Conservation (phyloP, 1,140 invertebrate species). For the Cyphomyrmex costatus region DNA sequence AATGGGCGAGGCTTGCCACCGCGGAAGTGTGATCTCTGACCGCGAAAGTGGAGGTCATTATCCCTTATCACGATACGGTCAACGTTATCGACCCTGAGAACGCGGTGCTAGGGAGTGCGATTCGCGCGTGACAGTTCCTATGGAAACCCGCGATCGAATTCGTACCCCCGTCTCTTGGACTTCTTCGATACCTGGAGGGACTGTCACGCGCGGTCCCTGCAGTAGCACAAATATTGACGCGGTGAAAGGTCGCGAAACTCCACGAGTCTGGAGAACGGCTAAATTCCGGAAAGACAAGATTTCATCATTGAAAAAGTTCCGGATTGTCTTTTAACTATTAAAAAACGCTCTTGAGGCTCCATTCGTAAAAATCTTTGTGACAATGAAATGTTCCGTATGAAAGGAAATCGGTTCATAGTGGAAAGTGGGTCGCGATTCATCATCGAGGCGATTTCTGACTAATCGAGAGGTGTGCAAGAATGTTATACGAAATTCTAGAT, state of each 20-base stretch:
- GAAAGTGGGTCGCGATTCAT: not conserved
- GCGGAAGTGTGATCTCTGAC: conserved; percentile 73
- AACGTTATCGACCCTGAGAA: conserved; percentile 81
- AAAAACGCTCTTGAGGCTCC: not conserved
- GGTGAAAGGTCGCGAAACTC: conserved; percentile 41
- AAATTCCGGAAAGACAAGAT: not conserved
- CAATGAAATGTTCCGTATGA: not conserved
- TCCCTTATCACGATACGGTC: conserved; percentile 75
- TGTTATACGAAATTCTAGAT: not conserved
- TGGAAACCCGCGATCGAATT: conserved; percentile 81
- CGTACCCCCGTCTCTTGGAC: conserved; percentile 31
- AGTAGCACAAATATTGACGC: conserved; percentile 78
- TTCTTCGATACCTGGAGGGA: conserved; percentile 46
- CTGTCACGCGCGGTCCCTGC: conserved; percentile 42
- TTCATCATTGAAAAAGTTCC: not conserved
- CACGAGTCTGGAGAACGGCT: conserved; percentile 2
- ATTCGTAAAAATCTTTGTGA: not conserved
- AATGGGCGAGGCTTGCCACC: not conserved
- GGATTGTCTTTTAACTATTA: not conserved
- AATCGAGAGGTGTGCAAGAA: not conserved
- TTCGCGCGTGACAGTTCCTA: conserved; percentile 79
- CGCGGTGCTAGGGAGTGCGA: conserved; percentile 47
- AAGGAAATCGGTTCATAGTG: not conserved
- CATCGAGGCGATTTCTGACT: not conserved
- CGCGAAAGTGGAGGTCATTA: conserved; percentile 81